Evolutionary conservation across 2,888 invertebrate species (phyloP).

Genomic region (Monopis laevigella): DNA sequence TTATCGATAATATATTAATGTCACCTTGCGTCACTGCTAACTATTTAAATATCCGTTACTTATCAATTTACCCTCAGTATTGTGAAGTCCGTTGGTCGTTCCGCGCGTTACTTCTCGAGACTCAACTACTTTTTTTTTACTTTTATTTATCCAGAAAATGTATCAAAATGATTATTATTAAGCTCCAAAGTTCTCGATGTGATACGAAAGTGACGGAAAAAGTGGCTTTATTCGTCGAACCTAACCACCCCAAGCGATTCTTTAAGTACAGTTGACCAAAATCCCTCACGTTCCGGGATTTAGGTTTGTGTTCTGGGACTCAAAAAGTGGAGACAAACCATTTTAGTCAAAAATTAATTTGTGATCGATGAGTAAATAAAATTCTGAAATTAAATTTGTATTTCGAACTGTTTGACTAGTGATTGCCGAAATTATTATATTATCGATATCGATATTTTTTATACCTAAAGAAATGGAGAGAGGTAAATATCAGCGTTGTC

Average conservation of each 20-base stretch:
- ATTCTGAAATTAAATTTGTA: slow-evolving; percentile 5
- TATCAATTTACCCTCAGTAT: too few species aligned
- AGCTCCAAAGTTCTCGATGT: slow-evolving; percentile 42
- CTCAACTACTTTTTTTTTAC: too few species aligned
- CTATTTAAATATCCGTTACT: too few species aligned
- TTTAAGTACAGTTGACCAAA: slow-evolving; percentile 63
- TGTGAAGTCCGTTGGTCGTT: too few species aligned
- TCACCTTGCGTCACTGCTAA: too few species aligned
- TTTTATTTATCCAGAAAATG: slow-evolving; percentile 45
- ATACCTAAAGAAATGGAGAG: slow-evolving; percentile 42
- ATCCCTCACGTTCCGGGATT: slow-evolving; percentile 32
- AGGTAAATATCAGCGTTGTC: slow-evolving; percentile 39
- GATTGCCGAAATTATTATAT: slow-evolving; percentile 1
- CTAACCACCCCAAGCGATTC: slow-evolving; percentile 56
- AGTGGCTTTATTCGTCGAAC: slow-evolving; percentile 49
- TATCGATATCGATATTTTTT: slow-evolving; percentile 6
- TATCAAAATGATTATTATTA: slow-evolving; percentile 57
- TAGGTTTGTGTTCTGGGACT: slow-evolving; percentile 13
- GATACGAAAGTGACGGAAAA: slow-evolving; percentile 45
- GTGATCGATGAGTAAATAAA: neutral
- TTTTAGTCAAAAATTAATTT: slow-evolving; percentile 17
- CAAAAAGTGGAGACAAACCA: slow-evolving; percentile 23
- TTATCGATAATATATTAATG: too few species aligned
- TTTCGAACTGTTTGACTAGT: slow-evolving; percentile 9
- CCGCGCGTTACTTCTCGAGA: too few species aligned